Evolutionary conservation across 1,140 invertebrate species (phyloP).

Genomic region (Drosophila rufa): DNA sequence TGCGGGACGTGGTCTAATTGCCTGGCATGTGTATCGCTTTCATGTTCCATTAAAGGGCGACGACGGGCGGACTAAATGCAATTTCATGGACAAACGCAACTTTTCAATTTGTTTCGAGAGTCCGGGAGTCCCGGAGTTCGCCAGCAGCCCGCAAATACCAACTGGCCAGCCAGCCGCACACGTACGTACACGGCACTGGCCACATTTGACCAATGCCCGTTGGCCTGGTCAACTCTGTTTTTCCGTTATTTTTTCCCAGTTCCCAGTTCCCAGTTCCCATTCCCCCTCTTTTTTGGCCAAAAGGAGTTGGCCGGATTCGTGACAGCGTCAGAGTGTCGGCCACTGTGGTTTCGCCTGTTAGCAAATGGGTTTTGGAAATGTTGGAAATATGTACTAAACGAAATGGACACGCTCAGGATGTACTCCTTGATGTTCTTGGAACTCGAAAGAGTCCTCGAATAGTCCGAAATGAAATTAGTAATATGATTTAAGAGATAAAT

Average conservation of each 20-base stretch:
- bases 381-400: neutral
- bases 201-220: slow-evolving; percentile 32
- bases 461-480: neutral
- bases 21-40: slow-evolving; percentile 36
- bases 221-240: slow-evolving; percentile 24
- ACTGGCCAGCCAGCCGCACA: slow-evolving; percentile 22
- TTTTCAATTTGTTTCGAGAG: slow-evolving; percentile 55
- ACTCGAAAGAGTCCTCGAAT: neutral
- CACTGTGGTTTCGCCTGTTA: neutral
- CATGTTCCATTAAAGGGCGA: slow-evolving; percentile 37
- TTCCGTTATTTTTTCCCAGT: neutral
- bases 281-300: neutral
- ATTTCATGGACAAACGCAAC: slow-evolving; percentile 51
- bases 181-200: slow-evolving; percentile 13
- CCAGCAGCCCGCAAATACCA: slow-evolving; percentile 23
- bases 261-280: neutral
- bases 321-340: slow-evolving; percentile 15
- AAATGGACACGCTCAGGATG: neutral
- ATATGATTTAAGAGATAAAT: neutral
- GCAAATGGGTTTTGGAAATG: slow-evolving; percentile 10
- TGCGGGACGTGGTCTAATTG: slow-evolving; percentile 69
- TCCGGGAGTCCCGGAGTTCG: slow-evolving; percentile 7
- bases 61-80: neutral
- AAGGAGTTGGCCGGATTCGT: slow-evolving; percentile 43
- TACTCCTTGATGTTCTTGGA: no score